Conservation (phyloP, 2,797 vertebrate species). For the Neoniphon sammara region DNA sequence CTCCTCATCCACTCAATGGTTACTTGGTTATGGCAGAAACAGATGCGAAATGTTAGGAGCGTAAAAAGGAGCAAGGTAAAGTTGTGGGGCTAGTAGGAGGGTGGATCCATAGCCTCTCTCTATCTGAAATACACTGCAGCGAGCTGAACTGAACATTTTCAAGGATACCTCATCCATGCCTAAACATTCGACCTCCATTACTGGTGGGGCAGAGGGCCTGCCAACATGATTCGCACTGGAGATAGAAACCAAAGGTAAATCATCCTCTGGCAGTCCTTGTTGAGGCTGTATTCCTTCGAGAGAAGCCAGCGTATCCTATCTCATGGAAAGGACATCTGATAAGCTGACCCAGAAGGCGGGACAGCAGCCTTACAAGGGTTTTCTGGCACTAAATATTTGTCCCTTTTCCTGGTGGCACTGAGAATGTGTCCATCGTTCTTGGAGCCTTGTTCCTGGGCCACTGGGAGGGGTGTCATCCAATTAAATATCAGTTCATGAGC, state of each 20-base stretch:
- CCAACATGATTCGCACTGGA: conserved; percentile 37
- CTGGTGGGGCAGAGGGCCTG: conserved; percentile 29
- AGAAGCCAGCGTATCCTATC: conserved; percentile 26
- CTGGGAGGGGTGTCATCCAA: conserved; percentile 12
- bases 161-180: conserved; percentile 45
- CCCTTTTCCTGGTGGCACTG: conserved; percentile 18
- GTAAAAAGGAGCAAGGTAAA: conserved; percentile 26
- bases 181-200: conserved; percentile 9
- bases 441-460: conserved; percentile 12
- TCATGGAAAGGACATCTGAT: conserved; percentile 35
- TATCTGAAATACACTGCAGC: conserved; percentile 32
- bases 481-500: conserved; percentile 11
- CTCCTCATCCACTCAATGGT: conserved; percentile 21
- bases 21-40: conserved; percentile 37
- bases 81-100: neutral
- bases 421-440: conserved; percentile 23
- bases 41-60: conserved; percentile 8
- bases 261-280: conserved; percentile 61
- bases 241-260: conserved; percentile 30
- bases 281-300: conserved; percentile 33
- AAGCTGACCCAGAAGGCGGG: conserved; percentile 40
- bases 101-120: conserved; percentile 25
- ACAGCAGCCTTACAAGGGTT: conserved; percentile 20
- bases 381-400: conserved; percentile 36
- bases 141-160: conserved; percentile 32